A percentile compares a stretch with the other conserved stretches of the same genome.
phyloP scores from a whole-genome alignment of 2,888 invertebrate genomes.

The Magallana nippona region DNA sequence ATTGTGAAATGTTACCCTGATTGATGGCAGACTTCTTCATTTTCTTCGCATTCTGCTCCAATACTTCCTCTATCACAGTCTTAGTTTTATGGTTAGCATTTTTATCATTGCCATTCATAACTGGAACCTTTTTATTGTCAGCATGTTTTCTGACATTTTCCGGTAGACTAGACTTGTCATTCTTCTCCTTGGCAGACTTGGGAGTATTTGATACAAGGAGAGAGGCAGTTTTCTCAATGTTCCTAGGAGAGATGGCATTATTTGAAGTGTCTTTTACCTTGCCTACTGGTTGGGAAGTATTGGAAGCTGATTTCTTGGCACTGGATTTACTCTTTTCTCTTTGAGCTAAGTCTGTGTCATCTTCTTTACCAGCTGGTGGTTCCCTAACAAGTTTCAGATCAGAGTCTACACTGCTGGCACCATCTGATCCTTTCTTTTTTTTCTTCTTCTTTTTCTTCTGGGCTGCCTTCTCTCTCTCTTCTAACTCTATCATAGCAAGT shows the following conservation, averaged over 20 bases:
- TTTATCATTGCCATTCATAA: constrained; percentile 15
- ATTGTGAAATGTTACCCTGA: constrained; percentile 5
- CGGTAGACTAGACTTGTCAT: constrained; percentile 4
- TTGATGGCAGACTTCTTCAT: background rate
- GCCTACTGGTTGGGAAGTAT: constrained; percentile 38
- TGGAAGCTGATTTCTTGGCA: constrained; percentile 31
- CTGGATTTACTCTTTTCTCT: constrained; percentile 32
- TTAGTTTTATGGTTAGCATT: background rate
- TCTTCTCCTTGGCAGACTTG: constrained; percentile 19
- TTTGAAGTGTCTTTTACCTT: constrained; percentile 37
- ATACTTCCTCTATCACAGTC: constrained; percentile 1
- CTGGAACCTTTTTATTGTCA: background rate
- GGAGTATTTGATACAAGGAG: background rate
- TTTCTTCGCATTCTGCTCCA: constrained; percentile 3
- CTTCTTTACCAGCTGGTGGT: constrained; percentile 50
- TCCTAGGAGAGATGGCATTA: background rate
- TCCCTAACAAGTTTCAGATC: constrained; percentile 44
- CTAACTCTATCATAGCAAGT: constrained; percentile 43
- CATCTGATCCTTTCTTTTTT: constrained; percentile 40
- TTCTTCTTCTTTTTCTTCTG: constrained; percentile 48
- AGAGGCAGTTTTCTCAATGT: background rate
- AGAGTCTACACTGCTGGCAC: constrained; percentile 20
- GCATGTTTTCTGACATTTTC: background rate
- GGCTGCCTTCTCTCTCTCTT: constrained; percentile 54
- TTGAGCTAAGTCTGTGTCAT: constrained; percentile 21